These are phyloP conservation scores for Muricea muricata DNA, from an alignment of 92 coral and sea anemone genomes.

Conservation along the genomic window DNA sequence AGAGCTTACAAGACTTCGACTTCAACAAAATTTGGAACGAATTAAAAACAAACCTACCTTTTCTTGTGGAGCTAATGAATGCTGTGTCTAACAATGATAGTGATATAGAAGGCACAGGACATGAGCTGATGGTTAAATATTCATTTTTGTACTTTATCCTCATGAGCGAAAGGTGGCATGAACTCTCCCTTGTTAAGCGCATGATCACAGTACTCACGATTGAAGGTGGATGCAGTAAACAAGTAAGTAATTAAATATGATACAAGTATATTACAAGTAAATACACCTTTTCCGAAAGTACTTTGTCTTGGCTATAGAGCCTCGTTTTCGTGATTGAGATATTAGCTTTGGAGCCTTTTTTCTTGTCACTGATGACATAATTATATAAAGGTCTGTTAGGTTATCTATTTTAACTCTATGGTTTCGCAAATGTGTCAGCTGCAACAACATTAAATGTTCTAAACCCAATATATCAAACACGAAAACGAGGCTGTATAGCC, in stretches of 20 bases:
- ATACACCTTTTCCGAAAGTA: too few relatives aligned
- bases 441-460: too few relatives aligned
- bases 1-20: constrained; percentile 56
- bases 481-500: too few relatives aligned
- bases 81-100: constrained; percentile 68
- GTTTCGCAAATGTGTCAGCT: too few relatives aligned
- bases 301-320: not conserved
- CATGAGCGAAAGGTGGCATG: constrained; percentile 78
- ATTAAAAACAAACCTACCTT: constrained; percentile 50
- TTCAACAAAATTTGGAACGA: constrained; percentile 61
- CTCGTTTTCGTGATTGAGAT: too few relatives aligned
- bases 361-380: too few relatives aligned
- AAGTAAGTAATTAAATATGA: constrained; percentile 43
- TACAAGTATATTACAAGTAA: too few relatives aligned
- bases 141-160: constrained; percentile 68
- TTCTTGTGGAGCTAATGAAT: constrained; percentile 58
- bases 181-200: constrained; percentile 65
- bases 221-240: constrained; percentile 78
- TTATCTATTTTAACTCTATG: too few relatives aligned
- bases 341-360: too few relatives aligned
- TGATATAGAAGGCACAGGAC: constrained; percentile 30
- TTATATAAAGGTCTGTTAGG: too few relatives aligned
- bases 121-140: constrained; percentile 57
- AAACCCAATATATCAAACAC: too few relatives aligned
- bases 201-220: constrained; percentile 67